Evolutionary conservation across 2,113 vertebrate genomes (phyloP).

Genomic region (Junco hyemalis): DNA sequence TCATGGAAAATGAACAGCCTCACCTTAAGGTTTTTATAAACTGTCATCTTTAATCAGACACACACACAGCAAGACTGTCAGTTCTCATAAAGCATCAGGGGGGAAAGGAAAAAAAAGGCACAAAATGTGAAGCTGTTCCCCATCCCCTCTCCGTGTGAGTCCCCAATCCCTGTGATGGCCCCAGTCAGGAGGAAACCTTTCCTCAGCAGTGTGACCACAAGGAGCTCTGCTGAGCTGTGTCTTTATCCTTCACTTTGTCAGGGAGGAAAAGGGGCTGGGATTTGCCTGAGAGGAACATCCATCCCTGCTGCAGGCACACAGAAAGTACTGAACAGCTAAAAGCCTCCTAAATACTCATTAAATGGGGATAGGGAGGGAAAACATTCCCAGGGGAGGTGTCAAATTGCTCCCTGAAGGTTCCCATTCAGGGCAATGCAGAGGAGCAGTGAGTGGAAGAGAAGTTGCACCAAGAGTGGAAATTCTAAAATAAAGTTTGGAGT

Average conservation of each 20-base stretch:
- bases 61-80: constrained; percentile 47
- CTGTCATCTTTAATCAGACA: constrained; percentile 72
- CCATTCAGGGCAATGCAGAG: neutral
- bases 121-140: constrained; percentile 7
- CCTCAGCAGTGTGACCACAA: neutral
- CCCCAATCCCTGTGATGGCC: neutral
- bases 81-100: constrained; percentile 4
- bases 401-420: neutral
- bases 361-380: neutral
- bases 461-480: neutral
- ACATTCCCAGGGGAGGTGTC: neutral
- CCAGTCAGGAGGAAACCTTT: neutral
- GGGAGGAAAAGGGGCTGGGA: neutral
- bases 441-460: neutral
- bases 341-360: constrained; percentile 26
- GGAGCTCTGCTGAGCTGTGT: neutral
- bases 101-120: neutral
- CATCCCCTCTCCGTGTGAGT: neutral
- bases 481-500: neutral
- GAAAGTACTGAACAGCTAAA: neutral
- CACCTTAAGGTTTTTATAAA: constrained; percentile 69
- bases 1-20: constrained; percentile 67
- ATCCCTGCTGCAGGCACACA: neutral
- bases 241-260: neutral
- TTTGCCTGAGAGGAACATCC: neutral